Evolutionary conservation across 2,888 invertebrate species (phyloP).

Genomic region (Dendrolimus pini): DNA sequence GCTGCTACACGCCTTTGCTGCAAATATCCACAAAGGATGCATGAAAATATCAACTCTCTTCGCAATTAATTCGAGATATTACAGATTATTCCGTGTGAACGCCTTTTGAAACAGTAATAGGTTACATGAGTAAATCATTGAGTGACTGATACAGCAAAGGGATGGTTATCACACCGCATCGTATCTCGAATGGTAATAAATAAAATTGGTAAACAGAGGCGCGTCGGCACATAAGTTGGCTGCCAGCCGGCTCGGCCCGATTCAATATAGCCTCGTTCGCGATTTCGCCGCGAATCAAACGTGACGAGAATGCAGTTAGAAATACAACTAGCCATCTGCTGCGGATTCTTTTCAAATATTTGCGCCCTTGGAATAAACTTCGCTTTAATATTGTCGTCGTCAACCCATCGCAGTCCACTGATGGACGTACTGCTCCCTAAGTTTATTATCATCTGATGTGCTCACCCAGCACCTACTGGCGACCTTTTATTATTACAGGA

Average conservation of each 20-base stretch:
- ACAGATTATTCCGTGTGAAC: too few species aligned
- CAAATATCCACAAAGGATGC: too few species aligned
- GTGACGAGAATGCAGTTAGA: background rate
- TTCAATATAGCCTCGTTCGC: background rate
- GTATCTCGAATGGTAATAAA: background rate
- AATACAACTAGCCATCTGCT: background rate
- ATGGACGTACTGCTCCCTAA: too few species aligned
- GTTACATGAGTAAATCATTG: background rate
- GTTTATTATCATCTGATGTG: too few species aligned
- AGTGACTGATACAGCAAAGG: background rate
- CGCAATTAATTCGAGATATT: too few species aligned
- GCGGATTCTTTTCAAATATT: background rate
- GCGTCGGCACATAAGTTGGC: background rate
- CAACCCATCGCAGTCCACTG: too few species aligned
- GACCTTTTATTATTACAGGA: too few species aligned
- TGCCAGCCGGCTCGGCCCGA: background rate
- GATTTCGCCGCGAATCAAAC: background rate
- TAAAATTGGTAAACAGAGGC: background rate
- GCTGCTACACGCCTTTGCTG: too few species aligned
- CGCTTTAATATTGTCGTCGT: too few species aligned
- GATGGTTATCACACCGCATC: background rate
- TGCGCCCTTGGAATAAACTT: too few species aligned
- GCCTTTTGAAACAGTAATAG: background rate
- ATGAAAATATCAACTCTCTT: too few species aligned
- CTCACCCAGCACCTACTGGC: too few species aligned